Percentiles rank a stretch among this genome's conserved stretches.
Evolutionary conservation across 2,888 invertebrate species (phyloP).

Genomic region (Morpho deidamia): DNA sequence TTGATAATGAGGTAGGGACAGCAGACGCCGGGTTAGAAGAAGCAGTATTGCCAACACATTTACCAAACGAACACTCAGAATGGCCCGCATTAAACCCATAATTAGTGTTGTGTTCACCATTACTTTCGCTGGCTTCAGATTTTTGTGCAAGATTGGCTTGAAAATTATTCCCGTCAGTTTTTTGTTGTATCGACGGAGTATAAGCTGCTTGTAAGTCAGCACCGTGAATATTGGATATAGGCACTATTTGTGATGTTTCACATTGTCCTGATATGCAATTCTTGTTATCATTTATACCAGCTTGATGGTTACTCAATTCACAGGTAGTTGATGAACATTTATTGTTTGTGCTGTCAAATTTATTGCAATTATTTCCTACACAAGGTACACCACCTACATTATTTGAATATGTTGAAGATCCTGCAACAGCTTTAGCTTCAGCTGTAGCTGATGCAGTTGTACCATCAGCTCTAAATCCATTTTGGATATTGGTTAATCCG

Average conservation of each 20-base stretch:
- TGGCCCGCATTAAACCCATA: background rate
- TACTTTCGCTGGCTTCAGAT: background rate
- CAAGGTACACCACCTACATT: slow-evolving; percentile 28
- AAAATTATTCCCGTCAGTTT: slow-evolving; percentile 4
- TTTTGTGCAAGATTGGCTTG: slow-evolving; percentile 9
- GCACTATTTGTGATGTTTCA: background rate
- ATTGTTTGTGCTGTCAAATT: background rate
- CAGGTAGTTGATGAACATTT: slow-evolving; percentile 15
- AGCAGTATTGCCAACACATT: slow-evolving; percentile 4
- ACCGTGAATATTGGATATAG: background rate
- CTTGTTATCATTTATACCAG: background rate
- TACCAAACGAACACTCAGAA: slow-evolving; percentile 6
- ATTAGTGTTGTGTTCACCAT: background rate
- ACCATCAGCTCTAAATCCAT: slow-evolving; percentile 25
- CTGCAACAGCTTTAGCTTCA: slow-evolving; percentile 24
- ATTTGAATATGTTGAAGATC: slow-evolving; percentile 17
- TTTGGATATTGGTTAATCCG: slow-evolving; percentile 11
- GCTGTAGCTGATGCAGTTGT: slow-evolving; percentile 22
- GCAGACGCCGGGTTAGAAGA: background rate
- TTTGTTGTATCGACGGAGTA: slow-evolving; percentile 7
- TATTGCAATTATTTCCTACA: slow-evolving; percentile 38
- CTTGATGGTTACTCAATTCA: slow-evolving; percentile 7
- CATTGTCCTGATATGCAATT: slow-evolving; percentile 7
- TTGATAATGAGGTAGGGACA: background rate
- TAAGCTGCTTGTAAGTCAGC: slow-evolving; percentile 6